These are phyloP conservation scores for Drosophila affinis DNA, from an alignment of 2,888 invertebrate genomes.

Conservation along the genomic window DNA sequence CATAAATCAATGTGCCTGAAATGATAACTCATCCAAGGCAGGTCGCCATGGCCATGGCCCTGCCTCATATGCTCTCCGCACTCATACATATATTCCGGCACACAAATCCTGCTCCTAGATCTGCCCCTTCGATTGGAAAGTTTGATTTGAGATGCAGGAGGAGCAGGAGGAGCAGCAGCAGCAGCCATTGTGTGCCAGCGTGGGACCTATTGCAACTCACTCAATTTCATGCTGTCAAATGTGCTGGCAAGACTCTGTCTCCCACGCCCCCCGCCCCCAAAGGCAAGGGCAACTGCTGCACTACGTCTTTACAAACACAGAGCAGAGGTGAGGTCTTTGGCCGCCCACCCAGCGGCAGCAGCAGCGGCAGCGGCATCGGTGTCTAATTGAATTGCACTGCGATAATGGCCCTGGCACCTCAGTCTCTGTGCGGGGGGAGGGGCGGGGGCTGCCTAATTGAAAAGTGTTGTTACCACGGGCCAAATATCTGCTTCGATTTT, in stretches of 20 bases:
- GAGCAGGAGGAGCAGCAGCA: neutral
- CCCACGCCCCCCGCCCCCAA: conserved; percentile 1
- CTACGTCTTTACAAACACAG: conserved; percentile 22
- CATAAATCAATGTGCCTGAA: conserved; percentile 72
- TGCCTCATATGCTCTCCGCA: neutral
- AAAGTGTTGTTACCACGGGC: conserved; percentile 37
- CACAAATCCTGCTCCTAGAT: conserved; percentile 44
- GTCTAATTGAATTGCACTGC: conserved; percentile 72
- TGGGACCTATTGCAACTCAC: conserved; percentile 58
- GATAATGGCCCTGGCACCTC: conserved; percentile 52
- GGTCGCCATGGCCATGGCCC: neutral
- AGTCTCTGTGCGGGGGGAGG: neutral
- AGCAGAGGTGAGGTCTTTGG: conserved; percentile 14
- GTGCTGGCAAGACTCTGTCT: conserved; percentile 27
- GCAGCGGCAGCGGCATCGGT: conserved; percentile 6
- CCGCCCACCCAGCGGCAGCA: conserved; percentile 22
- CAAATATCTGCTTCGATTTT: conserved; percentile 5
- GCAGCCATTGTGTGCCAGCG: conserved; percentile 23
- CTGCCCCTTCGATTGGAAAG: conserved; percentile 30
- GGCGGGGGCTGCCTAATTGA: conserved; percentile 56
- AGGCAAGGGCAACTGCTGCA: conserved; percentile 22
- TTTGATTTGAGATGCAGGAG: conserved; percentile 18
- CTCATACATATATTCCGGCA: conserved; percentile 27
- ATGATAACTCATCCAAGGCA: conserved; percentile 72
- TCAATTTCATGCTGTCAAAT: conserved; percentile 75